Conservation (phyloP, 2,888 invertebrate species). For the Oligia fasciuncula region DNA sequence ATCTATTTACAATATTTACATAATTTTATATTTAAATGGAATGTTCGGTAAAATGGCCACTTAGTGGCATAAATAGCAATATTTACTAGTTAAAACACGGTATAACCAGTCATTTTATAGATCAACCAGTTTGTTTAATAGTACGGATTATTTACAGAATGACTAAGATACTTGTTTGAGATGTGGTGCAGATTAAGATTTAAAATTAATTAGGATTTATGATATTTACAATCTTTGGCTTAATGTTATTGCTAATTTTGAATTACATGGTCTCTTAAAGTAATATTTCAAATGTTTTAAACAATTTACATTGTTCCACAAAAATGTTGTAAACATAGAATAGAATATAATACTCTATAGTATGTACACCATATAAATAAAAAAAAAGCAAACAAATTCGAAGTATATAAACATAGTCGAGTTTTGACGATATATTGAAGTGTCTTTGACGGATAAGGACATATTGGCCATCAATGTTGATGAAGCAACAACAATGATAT, state of each 20-base stretch:
- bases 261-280: neutral
- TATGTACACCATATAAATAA: too few relatives aligned
- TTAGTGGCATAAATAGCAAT: constrained; percentile 26
- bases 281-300: constrained; percentile 1
- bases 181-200: constrained; percentile 22
- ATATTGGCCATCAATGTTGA: neutral
- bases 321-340: too few relatives aligned
- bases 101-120: constrained; percentile 23
- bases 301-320: neutral
- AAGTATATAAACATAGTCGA: neutral
- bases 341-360: too few relatives aligned
- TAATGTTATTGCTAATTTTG: neutral
- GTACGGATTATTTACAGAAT: constrained; percentile 16
- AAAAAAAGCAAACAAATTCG: too few relatives aligned
- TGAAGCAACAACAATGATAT: neutral
- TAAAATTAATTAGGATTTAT: constrained; percentile 11
- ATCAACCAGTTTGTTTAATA: neutral
- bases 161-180: neutral
- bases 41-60: constrained; percentile 52
- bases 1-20: constrained; percentile 63
- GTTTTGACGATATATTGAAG: neutral
- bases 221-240: constrained; percentile 32
- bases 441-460: neutral
- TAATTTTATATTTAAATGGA: constrained; percentile 40
- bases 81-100: constrained; percentile 22